Base-by-base conservation (phyloP, 1,140 invertebrate genomes). In the Zaprionus capensis region DNA sequence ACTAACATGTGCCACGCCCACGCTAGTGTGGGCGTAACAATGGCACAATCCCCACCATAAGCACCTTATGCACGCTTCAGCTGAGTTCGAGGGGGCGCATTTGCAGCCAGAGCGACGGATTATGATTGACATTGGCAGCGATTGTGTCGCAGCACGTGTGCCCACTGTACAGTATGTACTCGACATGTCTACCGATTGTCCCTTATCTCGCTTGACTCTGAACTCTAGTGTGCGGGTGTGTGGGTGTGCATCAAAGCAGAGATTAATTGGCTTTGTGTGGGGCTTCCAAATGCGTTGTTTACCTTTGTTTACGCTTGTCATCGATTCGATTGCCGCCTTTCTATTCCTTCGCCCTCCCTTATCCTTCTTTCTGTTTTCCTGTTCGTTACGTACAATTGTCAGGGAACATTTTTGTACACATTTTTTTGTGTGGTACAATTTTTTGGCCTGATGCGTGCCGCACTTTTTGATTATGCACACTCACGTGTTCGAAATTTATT, bases 181-280 rank as follows among this genome's bases (percentile, higher is more conserved):
- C 4, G 9, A 4, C 31, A 15, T 28, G 56, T 22, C 34, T 59
- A 22, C 38, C n/a, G n/a, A 46, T 46, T 46, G 41, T 46, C 2
- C 41, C n/a, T 17, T 17, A 46, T 46, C n/a, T 5, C n/a, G 15
- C 41, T 46, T 46, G 41, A 46, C 20, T 59, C 17, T 38, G 31
- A 26, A 28, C 15, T 56, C 15, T 12, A n/a, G 41, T 34, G 53
- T 49, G 49, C 57, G 55, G 58, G 61, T 71, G 71, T 65, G 58
- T 31, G 41, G 68, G 41, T 72, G 58, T 77, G 77, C 81, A 78
- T 81, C 81, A 84, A 71, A 78, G 73, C 69, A 71, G 83, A 84
- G 81, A 84, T 84, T 84, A 84, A 84, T 84, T 82, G 82, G 73
- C 76, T 80, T 83, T 68, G 51, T 66, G 66, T 81, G 68, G 51